A percentile compares a stretch with the other conserved stretches of the same genome.
phyloP scores from a whole-genome alignment of 2,113 vertebrate genomes.

The Phaethornis superciliosus region DNA sequence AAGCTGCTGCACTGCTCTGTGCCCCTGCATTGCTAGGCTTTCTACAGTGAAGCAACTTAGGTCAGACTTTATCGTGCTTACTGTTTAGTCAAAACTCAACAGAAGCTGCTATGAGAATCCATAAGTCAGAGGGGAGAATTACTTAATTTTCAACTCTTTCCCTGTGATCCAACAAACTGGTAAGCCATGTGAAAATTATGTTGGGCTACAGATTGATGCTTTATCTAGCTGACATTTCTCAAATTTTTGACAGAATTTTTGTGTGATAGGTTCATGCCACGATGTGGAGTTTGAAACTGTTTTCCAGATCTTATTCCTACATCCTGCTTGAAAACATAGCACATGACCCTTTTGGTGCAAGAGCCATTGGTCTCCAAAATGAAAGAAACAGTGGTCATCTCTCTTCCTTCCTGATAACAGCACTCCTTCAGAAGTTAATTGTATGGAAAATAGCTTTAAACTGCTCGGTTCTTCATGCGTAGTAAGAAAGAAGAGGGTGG shows the following conservation, averaged over 20 bases:
- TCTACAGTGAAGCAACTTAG: conserved; percentile 51
- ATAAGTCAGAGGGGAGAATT: conserved; percentile 41
- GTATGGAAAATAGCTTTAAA: neutral
- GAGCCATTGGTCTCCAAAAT: neutral
- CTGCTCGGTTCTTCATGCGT: neutral
- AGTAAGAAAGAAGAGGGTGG: neutral
- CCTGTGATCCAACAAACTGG: neutral
- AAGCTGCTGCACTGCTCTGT: conserved; percentile 34
- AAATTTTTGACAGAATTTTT: neutral
- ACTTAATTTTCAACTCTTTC: conserved; percentile 22
- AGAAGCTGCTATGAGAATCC: conserved; percentile 41
- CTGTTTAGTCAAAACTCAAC: conserved; percentile 44
- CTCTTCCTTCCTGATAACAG: neutral
- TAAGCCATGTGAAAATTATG: neutral
- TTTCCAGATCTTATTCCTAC: neutral
- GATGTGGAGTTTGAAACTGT: neutral
- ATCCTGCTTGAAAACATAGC: neutral
- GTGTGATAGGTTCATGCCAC: neutral
- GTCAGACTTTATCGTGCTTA: conserved; percentile 42
- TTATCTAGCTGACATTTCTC: neutral
- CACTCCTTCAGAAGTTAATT: neutral
- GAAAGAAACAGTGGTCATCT: neutral
- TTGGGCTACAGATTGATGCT: conserved; percentile 12
- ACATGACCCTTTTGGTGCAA: neutral
- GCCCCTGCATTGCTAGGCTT: conserved; percentile 44